phyloP scores from a whole-genome alignment of 2,888 invertebrate species.

The Nudaria mundana region DNA sequence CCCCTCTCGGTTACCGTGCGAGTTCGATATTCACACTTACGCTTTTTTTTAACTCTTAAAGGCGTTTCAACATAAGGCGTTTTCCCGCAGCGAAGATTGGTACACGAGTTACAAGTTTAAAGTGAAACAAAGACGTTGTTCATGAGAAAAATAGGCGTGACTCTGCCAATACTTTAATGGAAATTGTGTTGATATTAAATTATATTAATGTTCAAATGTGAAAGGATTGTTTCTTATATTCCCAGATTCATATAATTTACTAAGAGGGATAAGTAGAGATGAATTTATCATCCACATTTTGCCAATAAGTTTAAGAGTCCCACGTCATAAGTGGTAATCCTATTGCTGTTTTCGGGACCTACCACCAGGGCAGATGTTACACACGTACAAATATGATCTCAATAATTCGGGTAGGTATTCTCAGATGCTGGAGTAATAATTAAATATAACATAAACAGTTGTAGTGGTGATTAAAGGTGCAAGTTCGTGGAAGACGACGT shows the following conservation, averaged over 20 bases:
- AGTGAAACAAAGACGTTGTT: slow-evolving; percentile 33
- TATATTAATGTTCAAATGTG: slow-evolving; percentile 19
- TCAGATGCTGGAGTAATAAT: no score
- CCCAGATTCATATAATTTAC: no score
- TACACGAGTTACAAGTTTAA: slow-evolving; percentile 28
- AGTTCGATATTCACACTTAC: slow-evolving; percentile 13
- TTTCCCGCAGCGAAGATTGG: slow-evolving; percentile 11
- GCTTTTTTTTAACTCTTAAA: slow-evolving; percentile 7
- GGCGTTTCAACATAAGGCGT: slow-evolving; percentile 17
- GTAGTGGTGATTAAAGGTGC: no score
- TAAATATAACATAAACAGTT: no score
- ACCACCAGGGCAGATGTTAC: neutral
- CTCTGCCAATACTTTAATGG: slow-evolving; percentile 12
- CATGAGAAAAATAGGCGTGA: slow-evolving; percentile 46
- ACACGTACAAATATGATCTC: no score
- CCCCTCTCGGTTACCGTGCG: slow-evolving; percentile 21
- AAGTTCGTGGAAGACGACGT: no score
- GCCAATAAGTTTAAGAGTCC: no score
- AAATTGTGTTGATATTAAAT: slow-evolving; percentile 20
- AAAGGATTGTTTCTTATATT: slow-evolving; percentile 20
- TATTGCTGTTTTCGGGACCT: neutral
- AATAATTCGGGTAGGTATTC: no score
- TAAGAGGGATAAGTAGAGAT: neutral
- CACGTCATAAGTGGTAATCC: no score
- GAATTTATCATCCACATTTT: no score